A percentile compares a stretch with the other conserved stretches of the same genome.
phyloP scores from a whole-genome alignment of 2,797 vertebrate species.

The Rhinoraja longicauda region DNA sequence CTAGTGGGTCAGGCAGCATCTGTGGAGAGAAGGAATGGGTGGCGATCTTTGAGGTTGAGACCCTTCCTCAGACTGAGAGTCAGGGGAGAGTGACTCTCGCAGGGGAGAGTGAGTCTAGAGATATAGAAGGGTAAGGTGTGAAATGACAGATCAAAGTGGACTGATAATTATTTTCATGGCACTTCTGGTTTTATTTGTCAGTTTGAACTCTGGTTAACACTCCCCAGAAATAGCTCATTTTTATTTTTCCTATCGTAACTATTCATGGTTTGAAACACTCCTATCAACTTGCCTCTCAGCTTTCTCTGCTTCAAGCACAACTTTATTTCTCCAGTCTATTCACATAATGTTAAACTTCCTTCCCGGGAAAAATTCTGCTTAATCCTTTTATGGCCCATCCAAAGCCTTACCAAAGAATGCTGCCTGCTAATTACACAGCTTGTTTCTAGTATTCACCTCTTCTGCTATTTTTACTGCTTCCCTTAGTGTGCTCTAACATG shows the following conservation, averaged over 20 bases:
- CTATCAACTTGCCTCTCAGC: neutral
- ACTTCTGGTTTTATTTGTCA: neutral
- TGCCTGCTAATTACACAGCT: neutral
- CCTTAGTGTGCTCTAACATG: too few relatives aligned
- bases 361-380: neutral
- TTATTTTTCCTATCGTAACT: neutral
- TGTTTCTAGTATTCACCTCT: neutral
- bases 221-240: neutral
- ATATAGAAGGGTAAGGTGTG: too few relatives aligned
- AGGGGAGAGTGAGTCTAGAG: too few relatives aligned
- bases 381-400: neutral
- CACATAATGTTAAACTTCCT: neutral
- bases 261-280: neutral
- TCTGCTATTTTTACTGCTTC: neutral
- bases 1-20: too few relatives aligned
- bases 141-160: too few relatives aligned
- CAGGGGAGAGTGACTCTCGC: too few relatives aligned
- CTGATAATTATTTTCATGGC: neutral
- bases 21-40: too few relatives aligned
- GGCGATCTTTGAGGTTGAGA: too few relatives aligned
- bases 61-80: too few relatives aligned
- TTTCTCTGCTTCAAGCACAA: neutral
- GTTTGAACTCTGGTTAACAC: neutral
- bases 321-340: neutral
- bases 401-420: neutral